Conservation (phyloP, 2,113 vertebrate genomes). For the Dermatemys mawii region DNA sequence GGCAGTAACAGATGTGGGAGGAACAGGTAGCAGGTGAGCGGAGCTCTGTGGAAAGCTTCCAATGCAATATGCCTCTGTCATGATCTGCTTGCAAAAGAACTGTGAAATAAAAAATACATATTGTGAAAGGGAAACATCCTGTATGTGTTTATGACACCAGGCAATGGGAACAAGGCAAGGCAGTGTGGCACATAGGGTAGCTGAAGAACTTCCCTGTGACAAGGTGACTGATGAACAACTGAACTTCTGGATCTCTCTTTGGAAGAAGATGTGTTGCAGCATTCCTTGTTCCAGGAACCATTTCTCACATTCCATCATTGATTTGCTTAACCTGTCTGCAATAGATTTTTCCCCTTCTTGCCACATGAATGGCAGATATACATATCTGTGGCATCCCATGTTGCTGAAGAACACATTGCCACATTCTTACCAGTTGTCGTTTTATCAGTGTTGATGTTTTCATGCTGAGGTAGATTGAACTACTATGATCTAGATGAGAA, state of each 20-base stretch:
- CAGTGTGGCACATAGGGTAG: no score
- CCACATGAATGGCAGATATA: background rate
- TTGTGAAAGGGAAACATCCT: no score
- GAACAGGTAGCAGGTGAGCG: no score
- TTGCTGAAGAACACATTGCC: background rate
- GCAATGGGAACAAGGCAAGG: no score
- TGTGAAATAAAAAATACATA: no score
- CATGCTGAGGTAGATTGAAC: background rate
- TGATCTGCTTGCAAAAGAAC: no score
- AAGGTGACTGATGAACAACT: background rate
- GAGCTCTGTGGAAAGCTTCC: no score
- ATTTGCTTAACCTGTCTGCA: background rate
- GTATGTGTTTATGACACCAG: no score
- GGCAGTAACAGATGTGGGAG: no score
- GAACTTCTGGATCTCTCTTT: background rate
- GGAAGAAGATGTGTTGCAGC: background rate
- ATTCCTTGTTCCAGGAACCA: background rate
- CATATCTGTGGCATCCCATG: background rate
- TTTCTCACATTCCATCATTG: background rate
- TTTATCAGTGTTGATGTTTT: background rate
- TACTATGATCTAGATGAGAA: background rate
- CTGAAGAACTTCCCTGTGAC: no score
- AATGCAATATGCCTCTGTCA: no score
- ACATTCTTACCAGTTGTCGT: background rate
- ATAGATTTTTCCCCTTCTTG: background rate